Evolutionary conservation across 2,888 invertebrate species (phyloP), one percentile per base, ranked within the genome.

Genomic region (Clivina fossor): DNA sequence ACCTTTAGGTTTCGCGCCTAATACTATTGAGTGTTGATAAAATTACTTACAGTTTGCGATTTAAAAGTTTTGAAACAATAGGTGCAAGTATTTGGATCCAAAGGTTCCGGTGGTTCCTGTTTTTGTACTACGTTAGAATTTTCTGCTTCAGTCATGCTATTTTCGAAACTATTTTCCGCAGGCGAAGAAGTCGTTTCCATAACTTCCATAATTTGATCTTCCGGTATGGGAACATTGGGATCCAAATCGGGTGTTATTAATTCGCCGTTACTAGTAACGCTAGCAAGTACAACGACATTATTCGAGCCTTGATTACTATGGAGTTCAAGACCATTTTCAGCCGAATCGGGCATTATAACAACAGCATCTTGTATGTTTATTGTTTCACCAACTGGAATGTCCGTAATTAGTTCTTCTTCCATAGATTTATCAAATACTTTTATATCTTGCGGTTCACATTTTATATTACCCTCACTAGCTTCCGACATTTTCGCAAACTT

Each of bases 131-230:
- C 56, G 41, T 44, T 56, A 30, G 35, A 24, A 13, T 60, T 57
- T 35, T 61, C 60, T 32, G 53, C 60, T 11, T 38, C 55, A 11
- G 41, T 8, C 18, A 19, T 8, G 16, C 19, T 24, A 11, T 18
- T n/a, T 15, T 53, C 56, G 16, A 56, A 58, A 32, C 56, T 50
- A 24, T 51, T 58, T 22, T 61, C 59, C 41, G 57, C 59, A 48
- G 35, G 56, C 15, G 51, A 53, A 51, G 50, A 56, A 33, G 59
- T 62, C 15, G 16, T 18, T 7, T 49, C 41, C 13, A 47, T 16
- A 30, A 56, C 53, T 22, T 55, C 48, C 4, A 5, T 30, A 20
- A 44, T 49, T 5, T 40, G 57, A 9, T 51, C 46, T 20, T 56
- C 51, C 16, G 3, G 13, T 9, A 19, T 16, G n/a, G n/a, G n/a